phyloP scores from a whole-genome alignment of 2,797 vertebrate species.

The Antrozous pallidus region DNA sequence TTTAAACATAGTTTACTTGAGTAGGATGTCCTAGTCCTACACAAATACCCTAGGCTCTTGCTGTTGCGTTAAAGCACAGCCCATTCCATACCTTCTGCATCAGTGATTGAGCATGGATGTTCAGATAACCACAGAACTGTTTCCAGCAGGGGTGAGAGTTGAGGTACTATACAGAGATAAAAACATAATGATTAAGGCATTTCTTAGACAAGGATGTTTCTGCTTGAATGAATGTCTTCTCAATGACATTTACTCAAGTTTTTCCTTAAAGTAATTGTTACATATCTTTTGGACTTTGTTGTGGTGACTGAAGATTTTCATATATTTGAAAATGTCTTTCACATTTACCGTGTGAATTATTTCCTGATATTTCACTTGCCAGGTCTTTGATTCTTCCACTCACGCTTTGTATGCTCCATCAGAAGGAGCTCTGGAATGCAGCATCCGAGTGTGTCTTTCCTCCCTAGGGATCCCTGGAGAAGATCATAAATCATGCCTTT shows the following conservation, averaged over 20 bases:
- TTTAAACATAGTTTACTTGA: not conserved
- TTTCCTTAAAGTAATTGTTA: too few relatives aligned
- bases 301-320: not conserved
- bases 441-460: slow-evolving; percentile 27
- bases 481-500: slow-evolving; percentile 53
- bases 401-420: not conserved
- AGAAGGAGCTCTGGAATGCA: slow-evolving; percentile 16
- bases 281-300: not conserved
- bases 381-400: not conserved
- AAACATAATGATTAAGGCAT: accelerated
- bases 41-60: not conserved
- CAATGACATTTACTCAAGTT: accelerated
- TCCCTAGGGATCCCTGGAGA: slow-evolving; percentile 52
- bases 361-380: not conserved
- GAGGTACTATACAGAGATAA: accelerated
- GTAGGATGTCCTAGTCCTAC: accelerated
- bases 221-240: too few relatives aligned
- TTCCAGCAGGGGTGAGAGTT: too few relatives aligned
- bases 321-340: not conserved
- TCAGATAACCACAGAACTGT: too few relatives aligned
- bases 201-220: accelerated
- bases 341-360: not conserved
- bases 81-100: accelerated
- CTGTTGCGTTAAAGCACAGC: accelerated
- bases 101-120: accelerated